Evolutionary conservation across 1,140 invertebrate species (phyloP).

Genomic region (Eciton burchellii): DNA sequence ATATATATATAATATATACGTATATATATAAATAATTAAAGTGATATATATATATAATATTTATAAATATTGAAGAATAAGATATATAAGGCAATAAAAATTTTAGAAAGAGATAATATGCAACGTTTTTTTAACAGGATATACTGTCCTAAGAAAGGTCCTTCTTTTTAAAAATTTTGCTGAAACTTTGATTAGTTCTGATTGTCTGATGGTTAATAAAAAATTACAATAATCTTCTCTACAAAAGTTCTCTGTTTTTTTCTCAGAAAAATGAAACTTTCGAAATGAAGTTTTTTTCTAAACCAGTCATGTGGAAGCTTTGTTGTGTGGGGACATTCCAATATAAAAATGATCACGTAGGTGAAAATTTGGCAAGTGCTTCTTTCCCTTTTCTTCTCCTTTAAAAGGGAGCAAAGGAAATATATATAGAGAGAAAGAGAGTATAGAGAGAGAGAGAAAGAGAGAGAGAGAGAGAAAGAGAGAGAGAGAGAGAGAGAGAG

Average conservation of each 20-base stretch:
- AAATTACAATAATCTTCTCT: not conserved
- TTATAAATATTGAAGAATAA: too few species aligned
- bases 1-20: too few species aligned
- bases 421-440: not conserved
- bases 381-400: not conserved
- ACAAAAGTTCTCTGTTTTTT: not conserved
- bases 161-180: too few species aligned
- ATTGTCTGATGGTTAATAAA: not conserved
- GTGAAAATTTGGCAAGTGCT: not conserved
- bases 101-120: too few species aligned
- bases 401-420: not conserved
- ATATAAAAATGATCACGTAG: slow-evolving; percentile 8
- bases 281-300: not conserved
- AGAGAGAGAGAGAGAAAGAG: slow-evolving; percentile 4
- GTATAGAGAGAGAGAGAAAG: slow-evolving; percentile 3
- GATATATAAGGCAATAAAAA: too few species aligned
- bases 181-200: too few species aligned
- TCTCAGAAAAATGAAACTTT: not conserved
- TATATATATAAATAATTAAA: too few species aligned
- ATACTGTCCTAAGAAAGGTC: too few species aligned
- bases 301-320: not conserved
- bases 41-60: too few species aligned
- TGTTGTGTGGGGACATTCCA: not conserved
- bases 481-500: not conserved
- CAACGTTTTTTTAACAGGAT: too few species aligned